Evolutionary conservation across 2,113 vertebrate species (phyloP), one percentile per base, ranked within the genome.

Genomic region (Cnemophilus loriae): DNA sequence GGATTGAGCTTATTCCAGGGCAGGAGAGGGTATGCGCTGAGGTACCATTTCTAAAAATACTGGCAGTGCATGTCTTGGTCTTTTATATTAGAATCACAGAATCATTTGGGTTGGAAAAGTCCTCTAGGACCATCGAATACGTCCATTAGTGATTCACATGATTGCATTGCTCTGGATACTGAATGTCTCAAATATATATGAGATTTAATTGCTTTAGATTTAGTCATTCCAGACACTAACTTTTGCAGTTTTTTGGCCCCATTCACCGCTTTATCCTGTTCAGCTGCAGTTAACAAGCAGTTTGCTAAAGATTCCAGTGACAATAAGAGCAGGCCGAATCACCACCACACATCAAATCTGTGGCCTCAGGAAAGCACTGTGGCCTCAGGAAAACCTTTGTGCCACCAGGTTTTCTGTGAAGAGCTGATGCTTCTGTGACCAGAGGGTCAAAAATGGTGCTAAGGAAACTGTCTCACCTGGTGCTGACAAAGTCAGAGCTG

Each of bases 401-500:
- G 50, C 28, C 1, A 0, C 44, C 9, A 24, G 28, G 15, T 77
- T 57, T 88, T 27, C 46, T n/a, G 16, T 12, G 49, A 26, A 22
- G 13, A 49, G 24, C 24, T 23, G n/a, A 30, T 42, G 35, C 1
- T 37, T 77, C 69, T 92, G 59, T n/a, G 42, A 73, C n/a, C 10
- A 11, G 65, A 90, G 44, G 2, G 21, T 35, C 33, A 75, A 30
- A 88, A 83, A 22, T 0, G 0, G 13, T 68, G 33, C 55, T 61
- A 44, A 74, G 41, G 37, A 60, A 56, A 33, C 32, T 16, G 8
- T 42, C 28, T 47, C 42, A 82, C 16, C 33, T 14, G 7, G 10
- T 1, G 9, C 39, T 64, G 71, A 46, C 26, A 23, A 76, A 50
- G 37, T 11, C 63, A n/a, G 27, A 0, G 1, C 47, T 68, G 1